Conservation (phyloP, 2,113 vertebrate species). For the Stictonetta naevosa region DNA sequence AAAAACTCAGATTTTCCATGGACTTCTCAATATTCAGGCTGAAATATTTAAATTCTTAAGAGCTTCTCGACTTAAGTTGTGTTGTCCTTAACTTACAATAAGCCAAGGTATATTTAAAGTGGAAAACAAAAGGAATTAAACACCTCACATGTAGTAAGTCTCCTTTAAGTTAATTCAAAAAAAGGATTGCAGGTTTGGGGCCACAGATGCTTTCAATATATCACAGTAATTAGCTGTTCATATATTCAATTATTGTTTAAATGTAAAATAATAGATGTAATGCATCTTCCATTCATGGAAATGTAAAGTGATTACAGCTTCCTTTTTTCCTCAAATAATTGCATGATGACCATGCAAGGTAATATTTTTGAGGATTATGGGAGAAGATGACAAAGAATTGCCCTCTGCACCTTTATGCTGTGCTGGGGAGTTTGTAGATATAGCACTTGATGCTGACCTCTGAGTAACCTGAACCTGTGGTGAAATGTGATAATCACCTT, state of each 20-base stretch:
- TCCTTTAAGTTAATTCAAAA: slow-evolving; percentile 8
- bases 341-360: not conserved
- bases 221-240: slow-evolving; percentile 48
- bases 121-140: not conserved
- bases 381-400: not conserved
- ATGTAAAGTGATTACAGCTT: slow-evolving; percentile 40
- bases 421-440: not conserved
- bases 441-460: not conserved
- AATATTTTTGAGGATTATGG: not conserved
- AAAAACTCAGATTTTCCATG: not conserved
- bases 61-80: not conserved
- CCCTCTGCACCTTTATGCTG: not conserved
- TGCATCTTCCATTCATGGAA: slow-evolving; percentile 25
- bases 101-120: not conserved
- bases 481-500: not conserved
- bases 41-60: not conserved
- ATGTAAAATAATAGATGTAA: slow-evolving; percentile 55
- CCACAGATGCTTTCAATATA: slow-evolving; percentile 48
- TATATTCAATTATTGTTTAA: slow-evolving; percentile 67
- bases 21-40: not conserved
- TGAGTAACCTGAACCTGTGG: not conserved
- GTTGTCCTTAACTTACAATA: not conserved
- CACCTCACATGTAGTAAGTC: not conserved
- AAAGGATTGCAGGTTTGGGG: not conserved
- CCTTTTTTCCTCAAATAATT: not conserved